phyloP scores from a whole-genome alignment of 2,113 vertebrate genomes.

The Clarias batrachus region DNA sequence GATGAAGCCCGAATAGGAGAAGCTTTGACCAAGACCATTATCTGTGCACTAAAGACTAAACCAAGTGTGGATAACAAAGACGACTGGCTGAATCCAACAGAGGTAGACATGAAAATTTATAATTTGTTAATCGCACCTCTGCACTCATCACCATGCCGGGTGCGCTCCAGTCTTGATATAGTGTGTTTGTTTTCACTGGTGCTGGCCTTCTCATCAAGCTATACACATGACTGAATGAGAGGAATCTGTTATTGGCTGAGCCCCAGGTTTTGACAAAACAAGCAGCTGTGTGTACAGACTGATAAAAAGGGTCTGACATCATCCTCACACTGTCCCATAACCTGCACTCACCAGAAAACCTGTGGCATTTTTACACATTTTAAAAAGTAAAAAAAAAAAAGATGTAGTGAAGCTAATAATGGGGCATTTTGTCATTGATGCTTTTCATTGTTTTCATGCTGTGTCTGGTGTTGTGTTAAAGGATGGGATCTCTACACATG shows the following conservation, averaged over 20 bases:
- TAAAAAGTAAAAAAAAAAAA: background rate
- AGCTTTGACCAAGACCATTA: conserved; percentile 82
- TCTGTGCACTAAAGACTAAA: conserved; percentile 83
- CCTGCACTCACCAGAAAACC: background rate
- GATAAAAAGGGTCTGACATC: background rate
- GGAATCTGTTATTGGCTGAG: conserved; percentile 4
- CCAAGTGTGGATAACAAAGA: conserved; percentile 67
- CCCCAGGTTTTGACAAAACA: conserved; percentile 12
- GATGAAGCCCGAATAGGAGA: conserved; percentile 84
- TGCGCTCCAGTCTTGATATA: background rate
- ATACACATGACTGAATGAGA: conserved; percentile 17
- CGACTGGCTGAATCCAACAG: conserved; percentile 92
- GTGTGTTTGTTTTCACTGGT: background rate
- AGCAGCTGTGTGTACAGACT: background rate
- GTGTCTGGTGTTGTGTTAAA: conserved; percentile 58
- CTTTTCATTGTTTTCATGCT: background rate
- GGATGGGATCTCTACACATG: conserved; percentile 79
- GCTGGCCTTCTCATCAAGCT: background rate
- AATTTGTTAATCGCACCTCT: background rate
- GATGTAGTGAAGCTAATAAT: background rate
- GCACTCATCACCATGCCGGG: background rate
- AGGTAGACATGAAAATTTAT: conserved; percentile 70
- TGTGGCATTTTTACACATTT: background rate
- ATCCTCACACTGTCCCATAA: background rate
- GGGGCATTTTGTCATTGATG: background rate